Conservation (phyloP, 2,888 invertebrate species). For the Dicyrtoma fusca region DNA sequence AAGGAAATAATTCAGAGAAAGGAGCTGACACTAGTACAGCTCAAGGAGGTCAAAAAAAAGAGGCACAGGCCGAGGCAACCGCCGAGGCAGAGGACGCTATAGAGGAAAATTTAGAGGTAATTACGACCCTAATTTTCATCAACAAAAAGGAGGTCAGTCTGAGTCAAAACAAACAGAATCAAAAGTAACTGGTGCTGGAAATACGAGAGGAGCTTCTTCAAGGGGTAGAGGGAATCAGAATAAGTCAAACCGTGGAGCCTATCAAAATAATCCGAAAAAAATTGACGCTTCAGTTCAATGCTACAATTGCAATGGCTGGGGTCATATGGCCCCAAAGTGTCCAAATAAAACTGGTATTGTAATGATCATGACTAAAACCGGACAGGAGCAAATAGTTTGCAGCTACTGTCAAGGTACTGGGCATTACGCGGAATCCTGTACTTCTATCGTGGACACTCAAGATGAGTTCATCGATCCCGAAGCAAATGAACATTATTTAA, state of each 20-base stretch:
- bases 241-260: background rate
- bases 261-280: background rate
- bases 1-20: background rate
- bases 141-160: background rate
- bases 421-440: background rate
- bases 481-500: too few relatives aligned
- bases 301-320: background rate
- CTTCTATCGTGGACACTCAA: too few relatives aligned
- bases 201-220: background rate
- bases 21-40: too few relatives aligned
- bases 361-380: background rate
- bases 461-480: too few relatives aligned
- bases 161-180: background rate
- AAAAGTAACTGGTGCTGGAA: background rate
- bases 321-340: conserved; percentile 1
- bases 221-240: background rate
- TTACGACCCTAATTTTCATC: too few relatives aligned
- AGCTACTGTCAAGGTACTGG: background rate
- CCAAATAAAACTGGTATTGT: background rate
- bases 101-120: too few relatives aligned
- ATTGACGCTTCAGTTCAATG: background rate
- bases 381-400: background rate
- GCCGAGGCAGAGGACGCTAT: too few relatives aligned
- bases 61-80: too few relatives aligned
- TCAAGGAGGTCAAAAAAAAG: too few relatives aligned